A percentile compares a stretch with the other conserved stretches of the same genome.
Evolutionary conservation across 2,113 vertebrate species (phyloP).

Genomic region (Aramus guarauna): DNA sequence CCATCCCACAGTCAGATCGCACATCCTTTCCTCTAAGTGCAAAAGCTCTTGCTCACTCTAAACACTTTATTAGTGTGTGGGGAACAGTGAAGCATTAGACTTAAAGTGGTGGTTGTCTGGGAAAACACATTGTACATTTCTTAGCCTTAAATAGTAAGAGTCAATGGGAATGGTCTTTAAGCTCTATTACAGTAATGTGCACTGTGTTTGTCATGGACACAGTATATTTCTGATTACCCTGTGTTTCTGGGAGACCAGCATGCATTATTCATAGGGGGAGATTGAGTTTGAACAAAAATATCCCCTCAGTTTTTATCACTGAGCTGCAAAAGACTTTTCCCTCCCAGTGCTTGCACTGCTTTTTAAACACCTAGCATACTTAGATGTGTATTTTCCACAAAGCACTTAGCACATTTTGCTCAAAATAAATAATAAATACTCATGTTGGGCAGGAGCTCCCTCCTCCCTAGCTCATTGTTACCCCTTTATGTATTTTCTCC

Average conservation of each 20-base stretch:
- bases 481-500: fast-evolving
- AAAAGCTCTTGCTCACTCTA: not conserved
- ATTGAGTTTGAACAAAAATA: not conserved
- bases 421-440: not conserved
- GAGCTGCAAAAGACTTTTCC: not conserved
- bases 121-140: not conserved
- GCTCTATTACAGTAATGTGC: not conserved
- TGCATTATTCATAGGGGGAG: slow-evolving; percentile 45
- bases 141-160: not conserved
- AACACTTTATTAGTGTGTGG: not conserved
- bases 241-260: slow-evolving; percentile 4
- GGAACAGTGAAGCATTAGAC: not conserved
- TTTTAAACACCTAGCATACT: not conserved
- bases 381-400: not conserved
- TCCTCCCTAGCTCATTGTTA: not conserved
- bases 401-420: not conserved
- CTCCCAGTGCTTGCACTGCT: not conserved
- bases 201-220: not conserved
- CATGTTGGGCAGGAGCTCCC: not conserved
- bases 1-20: not conserved
- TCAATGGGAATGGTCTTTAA: not conserved
- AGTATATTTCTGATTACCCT: not conserved
- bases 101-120: not conserved
- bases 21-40: not conserved
- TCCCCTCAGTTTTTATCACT: not conserved